Conservation (phyloP, 2,113 vertebrate species). For the Vulpes lagopus region DNA sequence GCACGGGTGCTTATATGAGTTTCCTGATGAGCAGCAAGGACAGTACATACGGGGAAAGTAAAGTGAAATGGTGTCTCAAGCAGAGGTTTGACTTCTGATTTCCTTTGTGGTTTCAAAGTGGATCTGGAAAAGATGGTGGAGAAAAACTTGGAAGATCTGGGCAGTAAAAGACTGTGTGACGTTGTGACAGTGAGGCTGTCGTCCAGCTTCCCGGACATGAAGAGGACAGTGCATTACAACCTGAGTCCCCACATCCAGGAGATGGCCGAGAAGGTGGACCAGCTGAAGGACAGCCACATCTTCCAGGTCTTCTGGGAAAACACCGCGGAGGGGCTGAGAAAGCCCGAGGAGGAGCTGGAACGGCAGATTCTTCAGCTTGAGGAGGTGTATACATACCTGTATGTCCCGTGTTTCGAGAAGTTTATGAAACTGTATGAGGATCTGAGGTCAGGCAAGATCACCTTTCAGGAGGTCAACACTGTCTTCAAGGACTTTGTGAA, state of each 20-base stretch:
- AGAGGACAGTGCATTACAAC: conserved; percentile 84
- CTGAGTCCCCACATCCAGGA: conserved; percentile 83
- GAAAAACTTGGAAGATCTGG: conserved; percentile 84
- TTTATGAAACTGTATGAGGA: conserved; percentile 85
- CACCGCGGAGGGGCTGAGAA: conserved; percentile 61
- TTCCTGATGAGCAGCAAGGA: neutral
- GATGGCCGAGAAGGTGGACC: conserved; percentile 83
- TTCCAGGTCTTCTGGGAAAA: conserved; percentile 91
- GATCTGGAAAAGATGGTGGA: conserved; percentile 80
- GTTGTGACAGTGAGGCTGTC: conserved; percentile 84
- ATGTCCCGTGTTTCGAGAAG: conserved; percentile 78
- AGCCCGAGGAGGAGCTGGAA: neutral
- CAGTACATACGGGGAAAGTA: neutral
- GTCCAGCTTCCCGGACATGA: accelerated
- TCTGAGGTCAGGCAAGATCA: conserved; percentile 89
- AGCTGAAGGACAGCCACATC: conserved; percentile 88
- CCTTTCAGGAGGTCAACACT: conserved; percentile 87
- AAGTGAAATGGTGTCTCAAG: neutral
- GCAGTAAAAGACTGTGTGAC: conserved; percentile 68
- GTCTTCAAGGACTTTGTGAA: conserved; percentile 88
- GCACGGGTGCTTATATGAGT: neutral
- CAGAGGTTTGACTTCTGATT: neutral
- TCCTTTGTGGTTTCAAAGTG: conserved; percentile 85
- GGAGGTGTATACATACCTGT: conserved; percentile 77
- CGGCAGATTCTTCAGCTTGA: neutral